Percentiles rank a stretch among this genome's conserved stretches.
Evolutionary conservation across 2,888 invertebrate species (phyloP).

Genomic region (Synanthedon vespiformis): DNA sequence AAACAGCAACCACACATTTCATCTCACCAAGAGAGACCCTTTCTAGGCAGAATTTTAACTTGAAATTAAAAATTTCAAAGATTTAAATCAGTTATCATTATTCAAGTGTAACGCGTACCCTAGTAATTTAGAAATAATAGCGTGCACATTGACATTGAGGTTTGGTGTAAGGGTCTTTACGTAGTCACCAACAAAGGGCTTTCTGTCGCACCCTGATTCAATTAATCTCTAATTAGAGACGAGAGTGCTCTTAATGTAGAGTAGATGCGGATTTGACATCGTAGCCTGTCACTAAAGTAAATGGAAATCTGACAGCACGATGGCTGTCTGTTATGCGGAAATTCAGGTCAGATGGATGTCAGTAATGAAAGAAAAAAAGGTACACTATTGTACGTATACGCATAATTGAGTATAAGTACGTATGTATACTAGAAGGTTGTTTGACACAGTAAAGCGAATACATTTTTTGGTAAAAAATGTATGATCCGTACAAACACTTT

Average conservation of each 20-base stretch:
- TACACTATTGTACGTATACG: not conserved
- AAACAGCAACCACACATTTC: constrained; percentile 2
- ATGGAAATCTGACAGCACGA: constrained; percentile 56
- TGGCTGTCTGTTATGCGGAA: constrained; percentile 29
- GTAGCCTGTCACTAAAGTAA: constrained; percentile 49
- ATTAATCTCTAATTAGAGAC: constrained; percentile 64
- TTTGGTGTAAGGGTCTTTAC: constrained; percentile 18
- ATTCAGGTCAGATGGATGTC: constrained; percentile 36
- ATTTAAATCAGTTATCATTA: not conserved
- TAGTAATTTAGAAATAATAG: not conserved
- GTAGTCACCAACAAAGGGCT: constrained; percentile 39
- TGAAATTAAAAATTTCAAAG: constrained; percentile 14
- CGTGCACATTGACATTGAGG: constrained; percentile 11
- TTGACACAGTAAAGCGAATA: no score
- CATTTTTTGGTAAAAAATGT: no score
- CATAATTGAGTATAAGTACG: no score
- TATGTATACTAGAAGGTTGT: no score
- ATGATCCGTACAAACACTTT: no score
- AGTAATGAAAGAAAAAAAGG: constrained; percentile 1
- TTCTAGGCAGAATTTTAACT: constrained; percentile 21
- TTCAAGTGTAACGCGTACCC: not conserved
- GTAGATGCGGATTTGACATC: constrained; percentile 55
- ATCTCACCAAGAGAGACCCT: constrained; percentile 12
- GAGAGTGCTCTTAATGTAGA: constrained; percentile 65
- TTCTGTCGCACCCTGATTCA: constrained; percentile 48